Conservation (phyloP, 2,113 vertebrate species). For the Prunella fulvescens region DNA sequence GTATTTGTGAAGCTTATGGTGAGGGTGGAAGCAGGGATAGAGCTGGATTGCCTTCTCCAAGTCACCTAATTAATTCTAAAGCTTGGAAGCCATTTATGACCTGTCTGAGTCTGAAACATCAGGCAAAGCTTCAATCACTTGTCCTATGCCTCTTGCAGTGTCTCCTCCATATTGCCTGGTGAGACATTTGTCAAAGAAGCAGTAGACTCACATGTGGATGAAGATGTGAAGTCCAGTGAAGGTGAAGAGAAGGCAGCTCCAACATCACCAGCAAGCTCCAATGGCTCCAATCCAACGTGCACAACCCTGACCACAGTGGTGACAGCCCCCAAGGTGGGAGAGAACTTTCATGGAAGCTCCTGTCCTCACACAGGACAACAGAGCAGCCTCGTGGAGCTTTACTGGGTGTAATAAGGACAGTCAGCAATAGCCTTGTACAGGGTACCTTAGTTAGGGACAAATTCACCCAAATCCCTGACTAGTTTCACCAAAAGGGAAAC, state of each 20-base stretch:
- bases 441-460: neutral
- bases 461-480: neutral
- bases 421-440: neutral
- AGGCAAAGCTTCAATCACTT: neutral
- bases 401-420: rapidly evolving
- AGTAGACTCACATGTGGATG: slow-evolving; percentile 80
- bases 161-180: slow-evolving; percentile 68
- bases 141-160: slow-evolving; percentile 67
- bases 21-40: neutral
- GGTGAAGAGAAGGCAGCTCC: slow-evolving; percentile 83
- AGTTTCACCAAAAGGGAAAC: neutral
- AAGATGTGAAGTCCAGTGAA: slow-evolving; percentile 88
- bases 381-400: rapidly evolving
- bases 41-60: neutral
- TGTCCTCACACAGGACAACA: rapidly evolving
- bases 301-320: slow-evolving; percentile 72
- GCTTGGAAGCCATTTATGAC: neutral
- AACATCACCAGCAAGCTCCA: slow-evolving; percentile 77
- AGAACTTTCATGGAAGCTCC: neutral
- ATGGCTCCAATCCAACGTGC: slow-evolving; percentile 76
- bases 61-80: rapidly evolving
- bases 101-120: neutral
- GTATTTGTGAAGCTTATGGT: rapidly evolving
- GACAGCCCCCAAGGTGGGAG: slow-evolving; percentile 74
- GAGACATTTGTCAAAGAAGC: slow-evolving; percentile 84